Conservation (phyloP, 1,140 invertebrate species). For the Heterodera schachtii region DNA sequence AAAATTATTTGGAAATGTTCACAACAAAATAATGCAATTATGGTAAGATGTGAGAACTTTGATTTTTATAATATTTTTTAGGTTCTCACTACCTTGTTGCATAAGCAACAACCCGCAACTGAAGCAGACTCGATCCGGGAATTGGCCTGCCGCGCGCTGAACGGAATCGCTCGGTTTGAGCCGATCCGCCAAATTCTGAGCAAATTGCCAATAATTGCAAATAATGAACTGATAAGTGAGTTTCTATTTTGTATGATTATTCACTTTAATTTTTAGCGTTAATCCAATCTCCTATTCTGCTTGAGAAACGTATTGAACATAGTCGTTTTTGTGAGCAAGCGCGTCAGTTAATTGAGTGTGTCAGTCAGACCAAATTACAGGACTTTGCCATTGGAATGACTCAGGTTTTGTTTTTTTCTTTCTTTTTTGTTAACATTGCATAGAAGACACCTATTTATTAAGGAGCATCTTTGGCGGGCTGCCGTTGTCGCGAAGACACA, state of each 20-base stretch:
- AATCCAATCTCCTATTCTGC: slow-evolving; percentile 91
- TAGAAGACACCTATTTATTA: not conserved
- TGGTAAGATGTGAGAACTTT: slow-evolving; percentile 29
- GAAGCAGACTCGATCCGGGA: slow-evolving; percentile 94
- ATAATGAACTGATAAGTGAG: slow-evolving; percentile 84
- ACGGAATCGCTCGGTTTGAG: slow-evolving; percentile 85
- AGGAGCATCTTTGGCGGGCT: slow-evolving; percentile 67
- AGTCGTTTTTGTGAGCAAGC: slow-evolving; percentile 94
- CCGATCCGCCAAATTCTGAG: slow-evolving; percentile 91
- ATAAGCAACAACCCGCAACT: slow-evolving; percentile 76
- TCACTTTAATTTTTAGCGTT: slow-evolving; percentile 71
- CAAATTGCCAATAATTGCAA: slow-evolving; percentile 90
- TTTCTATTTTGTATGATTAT: slow-evolving; percentile 28
- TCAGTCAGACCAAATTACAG: slow-evolving; percentile 86
- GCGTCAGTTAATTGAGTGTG: slow-evolving; percentile 82
- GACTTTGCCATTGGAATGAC: slow-evolving; percentile 53
- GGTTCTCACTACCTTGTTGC: slow-evolving; percentile 40
- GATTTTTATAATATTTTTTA: slow-evolving; percentile 24
- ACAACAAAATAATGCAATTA: slow-evolving; percentile 52
- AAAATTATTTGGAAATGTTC: slow-evolving; percentile 44
- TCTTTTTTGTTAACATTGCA: not conserved
- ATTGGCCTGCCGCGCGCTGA: slow-evolving; percentile 75
- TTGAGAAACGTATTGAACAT: slow-evolving; percentile 92
- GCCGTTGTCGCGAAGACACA: slow-evolving; percentile 92
- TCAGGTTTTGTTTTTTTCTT: slow-evolving; percentile 37